Evolutionary conservation across 2,797 vertebrate genomes (phyloP).

Genomic region (Neosalanx taihuensis): DNA sequence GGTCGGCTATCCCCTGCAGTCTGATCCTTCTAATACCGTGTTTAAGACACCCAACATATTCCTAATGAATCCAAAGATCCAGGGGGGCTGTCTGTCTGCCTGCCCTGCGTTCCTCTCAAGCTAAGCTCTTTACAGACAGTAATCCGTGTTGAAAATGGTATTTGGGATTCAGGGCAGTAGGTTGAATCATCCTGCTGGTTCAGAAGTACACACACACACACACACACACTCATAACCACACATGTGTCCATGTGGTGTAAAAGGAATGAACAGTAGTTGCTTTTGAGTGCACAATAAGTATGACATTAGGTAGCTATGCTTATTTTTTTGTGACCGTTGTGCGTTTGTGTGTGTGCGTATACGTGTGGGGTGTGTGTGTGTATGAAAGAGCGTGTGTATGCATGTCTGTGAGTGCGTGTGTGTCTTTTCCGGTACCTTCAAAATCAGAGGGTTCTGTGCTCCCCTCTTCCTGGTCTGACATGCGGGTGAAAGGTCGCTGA

Average conservation of each 20-base stretch:
- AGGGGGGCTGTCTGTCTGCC: not conserved
- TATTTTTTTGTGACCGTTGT: not conserved
- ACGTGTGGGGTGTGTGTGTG: conserved; percentile 11
- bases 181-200: not conserved
- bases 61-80: conserved; percentile 18
- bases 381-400: not conserved
- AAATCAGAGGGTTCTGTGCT: conserved; percentile 73
- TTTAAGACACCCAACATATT: conserved; percentile 7
- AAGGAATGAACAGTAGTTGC: not conserved
- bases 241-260: not conserved
- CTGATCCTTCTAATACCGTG: not conserved
- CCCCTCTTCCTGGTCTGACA: conserved; percentile 73
- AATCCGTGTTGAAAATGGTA: conserved; percentile 33
- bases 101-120: conserved; percentile 2
- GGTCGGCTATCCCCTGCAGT: not conserved
- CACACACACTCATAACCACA: not conserved
- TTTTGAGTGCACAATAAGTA: not conserved
- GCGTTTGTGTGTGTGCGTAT: not conserved
- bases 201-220: not conserved
- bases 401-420: conserved; percentile 1
- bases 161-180: conserved; percentile 25
- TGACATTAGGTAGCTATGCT: not conserved
- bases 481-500: conserved; percentile 57
- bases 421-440: conserved; percentile 66
- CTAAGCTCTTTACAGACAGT: conserved; percentile 31